These are phyloP conservation scores for Drosophila asahinai DNA, from an alignment of 1,140 invertebrate species.

Conservation along the genomic window DNA sequence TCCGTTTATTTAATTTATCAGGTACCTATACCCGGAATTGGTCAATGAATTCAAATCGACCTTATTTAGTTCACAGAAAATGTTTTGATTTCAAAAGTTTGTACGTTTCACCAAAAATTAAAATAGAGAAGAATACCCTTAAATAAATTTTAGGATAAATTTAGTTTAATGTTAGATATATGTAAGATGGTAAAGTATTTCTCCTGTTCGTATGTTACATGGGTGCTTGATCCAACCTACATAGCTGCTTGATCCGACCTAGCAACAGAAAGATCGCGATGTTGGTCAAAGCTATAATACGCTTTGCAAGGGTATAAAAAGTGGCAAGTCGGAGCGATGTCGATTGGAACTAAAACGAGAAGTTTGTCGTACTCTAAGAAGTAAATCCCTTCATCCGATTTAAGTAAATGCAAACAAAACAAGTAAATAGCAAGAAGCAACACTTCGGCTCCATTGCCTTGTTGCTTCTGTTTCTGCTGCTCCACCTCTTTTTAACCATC, in stretches of 20 bases:
- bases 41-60: conserved; percentile 65
- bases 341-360: not conserved
- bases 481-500: conserved; percentile 1
- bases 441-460: conserved; percentile 42
- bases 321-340: conserved; percentile 12
- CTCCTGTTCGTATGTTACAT: not conserved
- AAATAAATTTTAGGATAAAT: not conserved
- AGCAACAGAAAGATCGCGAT: not conserved
- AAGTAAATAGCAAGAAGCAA: conserved; percentile 84
- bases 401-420: conserved; percentile 84
- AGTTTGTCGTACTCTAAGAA: conserved; percentile 77
- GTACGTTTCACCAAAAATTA: conserved; percentile 43
- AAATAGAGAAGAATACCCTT: not conserved
- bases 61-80: conserved; percentile 29
- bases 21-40: conserved; percentile 39
- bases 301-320: conserved; percentile 7
- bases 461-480: conserved; percentile 22
- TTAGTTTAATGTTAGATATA: not conserved
- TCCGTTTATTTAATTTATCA: conserved; percentile 53
- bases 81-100: conserved; percentile 48
- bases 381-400: conserved; percentile 83
- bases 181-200: not conserved
- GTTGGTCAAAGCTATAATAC: not conserved
- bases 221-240: too few species aligned
- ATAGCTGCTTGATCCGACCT: not conserved